Evolutionary conservation across 2,888 invertebrate genomes (phyloP), one percentile per base, ranked within the genome.

Genomic region (Ormyrus rosae): DNA sequence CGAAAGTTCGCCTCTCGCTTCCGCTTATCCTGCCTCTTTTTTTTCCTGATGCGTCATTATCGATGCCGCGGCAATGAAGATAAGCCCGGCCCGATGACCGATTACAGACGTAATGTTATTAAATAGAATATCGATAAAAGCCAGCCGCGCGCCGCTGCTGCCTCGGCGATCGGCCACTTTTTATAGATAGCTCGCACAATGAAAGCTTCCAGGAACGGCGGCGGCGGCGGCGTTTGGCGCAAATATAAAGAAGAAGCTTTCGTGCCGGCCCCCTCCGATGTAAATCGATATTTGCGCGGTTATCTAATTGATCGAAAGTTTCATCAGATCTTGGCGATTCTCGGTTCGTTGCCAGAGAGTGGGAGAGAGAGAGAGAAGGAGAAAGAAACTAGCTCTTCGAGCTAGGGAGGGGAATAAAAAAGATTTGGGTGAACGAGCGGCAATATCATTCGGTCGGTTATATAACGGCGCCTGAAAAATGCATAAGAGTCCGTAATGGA

Each of bases 401-500:
- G 34, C 19, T 0, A 1, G 19, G 19, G 19, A 45, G 53, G 11
- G 19, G 34, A 72, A 51, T 53, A 72, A 78, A 78, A 60, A 56
- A 68, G 65, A 65, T 60, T 71, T n/a, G 68, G 13, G 11, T 2
- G 56, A 53, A 51, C 63, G 63, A 63, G 63, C 45, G 48, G 61
- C 34, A 34, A 81, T 77, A 74, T 67, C 81, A 50, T 71, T 75
- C 70, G 45, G 58, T 53, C 72, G 51, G 70, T 74, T 75, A 60
- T 76, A 73, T 71, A 75, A 78, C 56, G 69, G 46, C 73, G 56
- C 50, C 74, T 78, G 73, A 75, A 82, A 73, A 78, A 81, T 72
- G 80, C 81, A 81, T 77, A 72, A 81, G 72, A 73, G 64, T 69
- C 5, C 13, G 68, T 73, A 73, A 80, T 80, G 80, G 75, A 71